phyloP scores from a whole-genome alignment of 1,140 invertebrate genomes.

The Acromyrmex heyeri region DNA sequence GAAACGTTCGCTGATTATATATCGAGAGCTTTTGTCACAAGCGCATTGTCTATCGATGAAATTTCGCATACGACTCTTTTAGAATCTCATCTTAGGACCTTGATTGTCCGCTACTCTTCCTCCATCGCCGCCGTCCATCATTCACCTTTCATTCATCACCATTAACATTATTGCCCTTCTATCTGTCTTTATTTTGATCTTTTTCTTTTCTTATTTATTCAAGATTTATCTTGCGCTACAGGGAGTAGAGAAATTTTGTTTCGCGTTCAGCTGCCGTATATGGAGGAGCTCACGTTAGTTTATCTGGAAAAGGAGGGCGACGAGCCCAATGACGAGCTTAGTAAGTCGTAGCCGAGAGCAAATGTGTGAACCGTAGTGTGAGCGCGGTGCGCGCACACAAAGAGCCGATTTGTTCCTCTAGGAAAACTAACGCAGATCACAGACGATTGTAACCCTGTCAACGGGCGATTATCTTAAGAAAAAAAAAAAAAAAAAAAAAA shows the following conservation, averaged over 20 bases:
- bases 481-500: neutral
- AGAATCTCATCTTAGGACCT: neutral
- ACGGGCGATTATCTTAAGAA: constrained; percentile 16
- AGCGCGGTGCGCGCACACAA: constrained; percentile 13
- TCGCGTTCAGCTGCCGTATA: constrained; percentile 95
- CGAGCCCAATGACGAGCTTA: constrained; percentile 88
- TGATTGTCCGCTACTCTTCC: constrained; percentile 22
- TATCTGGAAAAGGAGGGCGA: constrained; percentile 92
- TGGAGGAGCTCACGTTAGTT: constrained; percentile 95
- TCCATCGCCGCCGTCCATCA: neutral
- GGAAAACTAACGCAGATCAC: constrained; percentile 64
- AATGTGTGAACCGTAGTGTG: constrained; percentile 69
- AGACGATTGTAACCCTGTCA: constrained; percentile 33
- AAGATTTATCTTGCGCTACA: constrained; percentile 83
- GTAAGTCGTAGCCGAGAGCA: constrained; percentile 86
- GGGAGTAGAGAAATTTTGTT: constrained; percentile 94
- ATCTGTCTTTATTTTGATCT: neutral
- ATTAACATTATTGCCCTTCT: constrained; percentile 23
- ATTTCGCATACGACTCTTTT: neutral
- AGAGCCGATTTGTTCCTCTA: constrained; percentile 31
- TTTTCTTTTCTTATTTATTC: constrained; percentile 74
- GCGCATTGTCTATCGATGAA: neutral
- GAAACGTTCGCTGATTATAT: neutral
- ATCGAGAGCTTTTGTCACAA: neutral
- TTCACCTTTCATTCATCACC: constrained; percentile 37